A percentile compares a stretch with the other conserved stretches of the same genome.
These are phyloP conservation scores for Knipowitschia caucasica DNA, from an alignment of 2,797 vertebrate genomes.

Conservation along the genomic window DNA sequence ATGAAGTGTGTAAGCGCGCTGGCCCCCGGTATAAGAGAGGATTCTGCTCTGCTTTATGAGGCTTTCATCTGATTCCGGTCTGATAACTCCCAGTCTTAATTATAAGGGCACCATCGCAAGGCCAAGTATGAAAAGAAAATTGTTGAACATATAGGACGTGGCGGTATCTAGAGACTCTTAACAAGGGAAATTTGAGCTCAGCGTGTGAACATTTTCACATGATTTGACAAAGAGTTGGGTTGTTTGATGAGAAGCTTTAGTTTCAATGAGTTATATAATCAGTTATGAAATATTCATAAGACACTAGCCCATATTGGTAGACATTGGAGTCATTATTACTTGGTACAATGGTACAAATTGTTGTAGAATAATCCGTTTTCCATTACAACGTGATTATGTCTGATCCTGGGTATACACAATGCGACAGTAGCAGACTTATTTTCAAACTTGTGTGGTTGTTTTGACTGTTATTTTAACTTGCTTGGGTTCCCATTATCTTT, in stretches of 20 bases:
- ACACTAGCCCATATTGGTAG: not conserved
- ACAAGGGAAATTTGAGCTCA: constrained; percentile 45
- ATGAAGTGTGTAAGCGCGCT: constrained; percentile 62
- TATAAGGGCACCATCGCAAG: constrained; percentile 48
- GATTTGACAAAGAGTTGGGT: constrained; percentile 31
- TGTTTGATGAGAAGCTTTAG: not conserved
- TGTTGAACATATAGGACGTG: constrained; percentile 47
- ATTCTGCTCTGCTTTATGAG: constrained; percentile 57
- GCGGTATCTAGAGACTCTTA: constrained; percentile 43
- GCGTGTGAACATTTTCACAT: constrained; percentile 36
- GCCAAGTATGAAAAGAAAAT: constrained; percentile 32
- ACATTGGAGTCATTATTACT: too few relatives aligned
- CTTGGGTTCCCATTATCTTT: too few relatives aligned
- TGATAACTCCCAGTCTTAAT: constrained; percentile 65
- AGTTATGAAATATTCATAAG: not conserved
- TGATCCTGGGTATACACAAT: too few relatives aligned
- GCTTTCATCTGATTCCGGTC: constrained; percentile 60
- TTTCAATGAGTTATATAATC: not conserved
- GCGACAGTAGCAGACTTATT: too few relatives aligned
- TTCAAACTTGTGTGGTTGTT: too few relatives aligned
- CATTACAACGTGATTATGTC: too few relatives aligned
- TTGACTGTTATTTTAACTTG: too few relatives aligned
- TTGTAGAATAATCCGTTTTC: too few relatives aligned
- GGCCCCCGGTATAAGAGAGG: constrained; percentile 51
- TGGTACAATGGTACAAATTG: too few relatives aligned